Conservation (phyloP, 2,797 vertebrate species). For the Carcharodon carcharias region DNA sequence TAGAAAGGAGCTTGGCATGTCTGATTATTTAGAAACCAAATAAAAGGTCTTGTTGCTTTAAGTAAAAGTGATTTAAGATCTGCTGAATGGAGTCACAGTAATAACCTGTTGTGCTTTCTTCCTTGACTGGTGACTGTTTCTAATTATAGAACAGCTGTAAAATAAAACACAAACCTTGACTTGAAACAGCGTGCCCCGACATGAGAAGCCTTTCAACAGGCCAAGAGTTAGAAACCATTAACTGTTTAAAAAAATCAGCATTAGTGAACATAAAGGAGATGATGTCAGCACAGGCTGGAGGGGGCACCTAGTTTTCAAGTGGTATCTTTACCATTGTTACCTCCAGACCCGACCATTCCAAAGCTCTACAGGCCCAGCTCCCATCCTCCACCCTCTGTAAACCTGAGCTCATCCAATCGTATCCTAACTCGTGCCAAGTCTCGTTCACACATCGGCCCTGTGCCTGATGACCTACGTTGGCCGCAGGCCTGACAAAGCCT, state of each 20-base stretch:
- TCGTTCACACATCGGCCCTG: not conserved
- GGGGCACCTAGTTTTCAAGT: not conserved
- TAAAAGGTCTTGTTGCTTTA: not conserved
- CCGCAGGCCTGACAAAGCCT: too few relatives aligned
- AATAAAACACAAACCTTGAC: not conserved
- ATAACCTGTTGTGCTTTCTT: not conserved
- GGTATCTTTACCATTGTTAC: not conserved
- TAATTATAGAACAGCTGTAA: constrained; percentile 25
- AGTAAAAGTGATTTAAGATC: not conserved
- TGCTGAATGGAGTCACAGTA: not conserved
- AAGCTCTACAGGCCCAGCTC: too few relatives aligned
- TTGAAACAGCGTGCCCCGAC: not conserved
- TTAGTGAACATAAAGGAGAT: not conserved
- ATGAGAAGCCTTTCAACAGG: not conserved
- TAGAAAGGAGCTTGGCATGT: not conserved
- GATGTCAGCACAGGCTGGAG: not conserved
- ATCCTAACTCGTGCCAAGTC: too few relatives aligned
- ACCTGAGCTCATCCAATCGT: not conserved
- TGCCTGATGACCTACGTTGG: too few relatives aligned
- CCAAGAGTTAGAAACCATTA: not conserved
- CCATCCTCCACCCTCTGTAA: not conserved
- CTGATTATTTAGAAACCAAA: not conserved
- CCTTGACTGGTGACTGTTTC: not conserved
- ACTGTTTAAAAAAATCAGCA: not conserved
- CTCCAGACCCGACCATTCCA: not conserved